Evolutionary conservation across 2,888 invertebrate species (phyloP).

Genomic region (Biston stratarius): DNA sequence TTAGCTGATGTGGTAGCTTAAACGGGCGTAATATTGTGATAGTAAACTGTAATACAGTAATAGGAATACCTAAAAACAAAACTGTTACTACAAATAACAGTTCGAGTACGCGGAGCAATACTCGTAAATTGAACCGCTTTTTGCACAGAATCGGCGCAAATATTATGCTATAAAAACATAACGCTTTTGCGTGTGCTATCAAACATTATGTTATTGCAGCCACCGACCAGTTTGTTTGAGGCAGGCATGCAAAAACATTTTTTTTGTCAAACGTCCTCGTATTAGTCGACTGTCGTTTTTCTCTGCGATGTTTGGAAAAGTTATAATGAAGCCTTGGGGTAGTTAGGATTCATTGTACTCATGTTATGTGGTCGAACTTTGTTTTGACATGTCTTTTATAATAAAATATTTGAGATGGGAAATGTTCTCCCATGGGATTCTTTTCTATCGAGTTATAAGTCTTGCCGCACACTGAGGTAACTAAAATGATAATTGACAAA

Average conservation of each 20-base stretch:
- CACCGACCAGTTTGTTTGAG: not conserved
- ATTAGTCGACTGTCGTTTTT: not conserved
- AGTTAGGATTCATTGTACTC: not conserved
- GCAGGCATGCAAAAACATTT: not conserved
- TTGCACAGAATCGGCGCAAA: not conserved
- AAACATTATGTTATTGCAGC: conserved; percentile 11
- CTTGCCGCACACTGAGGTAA: too few relatives aligned
- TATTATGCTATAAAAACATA: conserved; percentile 4
- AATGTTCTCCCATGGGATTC: too few relatives aligned
- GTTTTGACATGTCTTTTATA: too few relatives aligned
- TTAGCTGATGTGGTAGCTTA: too few relatives aligned
- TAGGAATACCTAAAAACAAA: not conserved
- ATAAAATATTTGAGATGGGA: too few relatives aligned
- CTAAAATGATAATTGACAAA: too few relatives aligned
- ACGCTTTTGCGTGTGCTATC: not conserved
- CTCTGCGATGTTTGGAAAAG: not conserved
- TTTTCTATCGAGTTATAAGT: too few relatives aligned
- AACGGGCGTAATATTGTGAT: too few relatives aligned
- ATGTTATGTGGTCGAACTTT: too few relatives aligned
- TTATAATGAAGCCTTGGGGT: not conserved
- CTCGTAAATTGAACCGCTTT: conserved; percentile 3
- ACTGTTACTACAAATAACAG: not conserved
- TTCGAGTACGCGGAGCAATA: conserved; percentile 1
- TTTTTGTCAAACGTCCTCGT: not conserved
- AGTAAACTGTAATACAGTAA: not conserved